phyloP scores from a whole-genome alignment of 2,113 vertebrate genomes.

The Dipodomys ordii region DNA sequence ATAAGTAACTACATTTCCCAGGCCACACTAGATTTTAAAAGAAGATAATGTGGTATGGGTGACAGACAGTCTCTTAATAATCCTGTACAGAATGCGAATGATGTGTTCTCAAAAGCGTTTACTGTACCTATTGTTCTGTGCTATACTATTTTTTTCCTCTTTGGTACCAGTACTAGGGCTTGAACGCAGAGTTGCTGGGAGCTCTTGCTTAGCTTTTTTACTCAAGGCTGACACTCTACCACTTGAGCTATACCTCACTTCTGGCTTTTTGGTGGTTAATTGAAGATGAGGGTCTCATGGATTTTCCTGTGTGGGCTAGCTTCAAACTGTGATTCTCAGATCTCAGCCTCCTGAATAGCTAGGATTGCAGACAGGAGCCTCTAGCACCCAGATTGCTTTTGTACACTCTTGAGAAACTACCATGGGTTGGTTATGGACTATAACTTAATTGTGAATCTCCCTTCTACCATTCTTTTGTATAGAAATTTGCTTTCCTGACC shows the following conservation, averaged over 20 bases:
- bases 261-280: too few relatives aligned
- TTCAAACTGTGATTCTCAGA: too few relatives aligned
- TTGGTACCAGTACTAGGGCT: too few relatives aligned
- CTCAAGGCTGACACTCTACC: too few relatives aligned
- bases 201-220: too few relatives aligned
- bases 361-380: too few relatives aligned
- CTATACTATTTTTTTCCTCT: neutral
- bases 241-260: too few relatives aligned
- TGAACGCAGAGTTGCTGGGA: too few relatives aligned
- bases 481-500: neutral
- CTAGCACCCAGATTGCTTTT: too few relatives aligned
- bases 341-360: too few relatives aligned
- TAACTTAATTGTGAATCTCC: neutral
- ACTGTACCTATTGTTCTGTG: neutral
- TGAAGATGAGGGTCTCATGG: too few relatives aligned
- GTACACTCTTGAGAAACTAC: neutral
- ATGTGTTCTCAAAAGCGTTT: neutral
- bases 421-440: neutral
- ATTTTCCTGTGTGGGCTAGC: too few relatives aligned
- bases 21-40: neutral
- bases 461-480: neutral
- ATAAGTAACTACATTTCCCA: neutral
- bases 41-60: neutral
- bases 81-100: neutral
- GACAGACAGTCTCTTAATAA: neutral